These are phyloP conservation scores for Diachasma alloeum DNA, from an alignment of 1,140 invertebrate species.

Conservation along the genomic window DNA sequence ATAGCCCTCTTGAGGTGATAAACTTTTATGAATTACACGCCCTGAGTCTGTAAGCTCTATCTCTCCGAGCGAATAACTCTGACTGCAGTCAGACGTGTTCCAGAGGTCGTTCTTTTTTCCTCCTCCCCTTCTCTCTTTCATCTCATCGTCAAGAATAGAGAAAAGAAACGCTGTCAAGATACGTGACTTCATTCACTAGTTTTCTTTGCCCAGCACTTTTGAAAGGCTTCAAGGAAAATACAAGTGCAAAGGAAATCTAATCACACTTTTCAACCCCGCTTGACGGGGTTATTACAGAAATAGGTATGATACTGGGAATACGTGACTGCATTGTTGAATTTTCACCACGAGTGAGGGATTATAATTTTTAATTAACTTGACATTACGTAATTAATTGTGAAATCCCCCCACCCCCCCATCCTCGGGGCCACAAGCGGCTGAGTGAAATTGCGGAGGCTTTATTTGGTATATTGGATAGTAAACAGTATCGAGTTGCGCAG, in stretches of 20 bases:
- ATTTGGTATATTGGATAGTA: not conserved
- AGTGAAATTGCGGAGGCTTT: not conserved
- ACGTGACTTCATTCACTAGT: conserved; percentile 23
- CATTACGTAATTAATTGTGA: not conserved
- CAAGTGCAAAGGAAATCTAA: conserved; percentile 18
- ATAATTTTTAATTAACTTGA: too few species aligned
- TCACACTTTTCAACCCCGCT: conserved; percentile 18
- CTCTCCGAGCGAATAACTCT: conserved; percentile 27
- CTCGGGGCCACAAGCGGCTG: not conserved
- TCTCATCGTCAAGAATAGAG: conserved; percentile 7
- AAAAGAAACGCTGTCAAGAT: conserved; percentile 12
- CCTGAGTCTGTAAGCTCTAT: conserved; percentile 28
- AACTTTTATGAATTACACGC: conserved; percentile 50
- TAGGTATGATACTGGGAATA: not conserved
- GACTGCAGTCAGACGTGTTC: conserved; percentile 26
- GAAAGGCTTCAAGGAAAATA: not conserved
- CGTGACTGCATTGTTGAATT: not conserved
- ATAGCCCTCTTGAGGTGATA: conserved; percentile 40
- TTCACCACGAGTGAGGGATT: too few species aligned
- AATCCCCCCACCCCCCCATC: not conserved
- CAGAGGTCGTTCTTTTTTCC: not conserved
- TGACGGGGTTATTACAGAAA: conserved; percentile 20
- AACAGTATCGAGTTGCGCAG: not conserved
- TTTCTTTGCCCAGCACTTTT: not conserved
- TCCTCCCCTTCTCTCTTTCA: not conserved